Conservation (phyloP, 2,797 vertebrate genomes). For the Schizothorax lantsangensis region DNA sequence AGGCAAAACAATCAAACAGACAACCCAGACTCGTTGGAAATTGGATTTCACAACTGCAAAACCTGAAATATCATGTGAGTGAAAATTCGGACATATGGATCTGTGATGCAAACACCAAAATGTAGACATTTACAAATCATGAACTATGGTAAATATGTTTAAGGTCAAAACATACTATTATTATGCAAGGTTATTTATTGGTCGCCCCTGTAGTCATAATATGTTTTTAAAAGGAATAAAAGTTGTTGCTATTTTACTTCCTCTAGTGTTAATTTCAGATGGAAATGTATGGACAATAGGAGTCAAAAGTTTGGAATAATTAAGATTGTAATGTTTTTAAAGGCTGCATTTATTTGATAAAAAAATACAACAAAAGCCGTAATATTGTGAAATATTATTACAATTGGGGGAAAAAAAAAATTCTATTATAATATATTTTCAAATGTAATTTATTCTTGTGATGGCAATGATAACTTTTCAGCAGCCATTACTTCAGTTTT, state of each 20-base stretch:
- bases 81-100: neutral
- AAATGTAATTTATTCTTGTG: neutral
- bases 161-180: neutral
- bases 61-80: neutral
- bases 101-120: neutral
- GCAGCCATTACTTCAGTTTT: neutral
- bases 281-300: too few relatives aligned
- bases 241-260: neutral
- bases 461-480: neutral
- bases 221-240: neutral
- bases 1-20: neutral
- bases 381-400: too few relatives aligned
- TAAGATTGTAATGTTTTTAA: too few relatives aligned
- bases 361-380: too few relatives aligned
- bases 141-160: neutral
- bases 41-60: neutral
- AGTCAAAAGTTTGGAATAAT: too few relatives aligned
- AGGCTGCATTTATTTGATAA: too few relatives aligned
- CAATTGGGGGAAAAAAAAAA: too few relatives aligned
- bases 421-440: neutral
- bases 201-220: neutral
- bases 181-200: neutral
- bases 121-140: neutral
- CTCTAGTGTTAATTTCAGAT: too few relatives aligned
- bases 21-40: neutral